phyloP scores from a whole-genome alignment of 1,140 invertebrate genomes.

The Leptoteleia sp. region DNA sequence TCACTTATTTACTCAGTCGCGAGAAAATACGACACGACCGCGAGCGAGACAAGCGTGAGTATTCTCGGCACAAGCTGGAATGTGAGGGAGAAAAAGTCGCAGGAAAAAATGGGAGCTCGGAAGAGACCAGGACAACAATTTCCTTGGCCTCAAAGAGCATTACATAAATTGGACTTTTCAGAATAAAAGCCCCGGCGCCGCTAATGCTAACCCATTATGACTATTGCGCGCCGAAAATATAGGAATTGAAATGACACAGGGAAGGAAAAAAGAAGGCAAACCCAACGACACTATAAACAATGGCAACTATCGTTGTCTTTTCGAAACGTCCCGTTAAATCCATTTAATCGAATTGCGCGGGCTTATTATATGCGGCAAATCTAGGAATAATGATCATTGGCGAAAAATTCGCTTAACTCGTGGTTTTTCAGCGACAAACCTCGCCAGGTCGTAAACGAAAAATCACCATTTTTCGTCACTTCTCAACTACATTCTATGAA shows the following conservation, averaged over 20 bases:
- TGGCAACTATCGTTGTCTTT: slow-evolving; percentile 20
- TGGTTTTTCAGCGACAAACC: too few relatives aligned
- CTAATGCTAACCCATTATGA: slow-evolving; percentile 73
- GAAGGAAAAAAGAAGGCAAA: too few relatives aligned
- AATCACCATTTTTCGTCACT: too few relatives aligned
- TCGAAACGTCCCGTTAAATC: slow-evolving; percentile 28
- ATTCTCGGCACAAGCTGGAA: slow-evolving; percentile 30
- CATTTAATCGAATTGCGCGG: slow-evolving; percentile 27
- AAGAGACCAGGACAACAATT: slow-evolving; percentile 51
- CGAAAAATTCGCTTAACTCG: too few relatives aligned
- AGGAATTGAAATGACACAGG: slow-evolving; percentile 50
- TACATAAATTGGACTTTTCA: slow-evolving; percentile 66
- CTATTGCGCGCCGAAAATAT: slow-evolving; percentile 71
- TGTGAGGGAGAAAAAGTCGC: slow-evolving; percentile 28
- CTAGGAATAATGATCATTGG: slow-evolving; percentile 6
- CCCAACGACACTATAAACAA: slow-evolving; percentile 37
- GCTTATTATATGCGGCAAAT: slow-evolving; percentile 1
- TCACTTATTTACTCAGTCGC: slow-evolving; percentile 43
- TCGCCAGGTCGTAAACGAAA: too few relatives aligned
- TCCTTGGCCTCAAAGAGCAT: slow-evolving; percentile 60
- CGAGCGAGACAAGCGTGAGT: slow-evolving; percentile 33
- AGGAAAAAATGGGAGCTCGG: slow-evolving; percentile 38
- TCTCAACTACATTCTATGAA: too few relatives aligned
- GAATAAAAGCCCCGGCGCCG: slow-evolving; percentile 46
- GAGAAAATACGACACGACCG: slow-evolving; percentile 46